phyloP scores from a whole-genome alignment of 2,797 vertebrate genomes.

The Holocentrus rufus region DNA sequence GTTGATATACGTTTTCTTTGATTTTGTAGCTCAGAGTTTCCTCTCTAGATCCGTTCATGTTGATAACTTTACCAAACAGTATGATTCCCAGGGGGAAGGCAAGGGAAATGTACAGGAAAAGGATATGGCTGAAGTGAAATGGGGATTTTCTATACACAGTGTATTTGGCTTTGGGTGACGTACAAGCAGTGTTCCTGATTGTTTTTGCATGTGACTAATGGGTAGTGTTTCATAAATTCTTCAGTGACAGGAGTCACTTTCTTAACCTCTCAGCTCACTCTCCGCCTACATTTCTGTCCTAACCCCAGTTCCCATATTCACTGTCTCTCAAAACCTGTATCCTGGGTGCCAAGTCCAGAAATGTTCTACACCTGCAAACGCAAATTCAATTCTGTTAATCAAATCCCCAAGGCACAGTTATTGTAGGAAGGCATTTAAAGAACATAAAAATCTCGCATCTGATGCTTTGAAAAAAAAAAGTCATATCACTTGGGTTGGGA shows the following conservation, averaged over 20 bases:
- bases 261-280: slow-evolving; percentile 1
- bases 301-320: slow-evolving; percentile 31
- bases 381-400: slow-evolving; percentile 27
- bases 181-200: slow-evolving; percentile 59
- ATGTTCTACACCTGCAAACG: slow-evolving; percentile 32
- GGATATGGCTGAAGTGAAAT: slow-evolving; percentile 31
- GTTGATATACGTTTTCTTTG: not conserved
- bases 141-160: slow-evolving; percentile 15
- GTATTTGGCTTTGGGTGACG: slow-evolving; percentile 45
- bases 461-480: too few species aligned
- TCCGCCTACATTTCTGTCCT: slow-evolving; percentile 28
- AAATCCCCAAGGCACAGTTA: not conserved
- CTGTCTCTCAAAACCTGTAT: slow-evolving; percentile 22
- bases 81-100: slow-evolving; percentile 35
- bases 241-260: not conserved
- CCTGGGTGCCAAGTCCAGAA: slow-evolving; percentile 5
- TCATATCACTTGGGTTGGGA: too few species aligned
- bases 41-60: slow-evolving; percentile 25
- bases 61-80: slow-evolving; percentile 68
- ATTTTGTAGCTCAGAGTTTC: slow-evolving; percentile 11
- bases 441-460: too few species aligned
- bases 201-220: slow-evolving; percentile 67
- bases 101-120: slow-evolving; percentile 45
- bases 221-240: slow-evolving; percentile 33
- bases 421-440: not conserved